Evolutionary conservation across 2,113 vertebrate genomes (phyloP).

Genomic region (Sterna hirundo): DNA sequence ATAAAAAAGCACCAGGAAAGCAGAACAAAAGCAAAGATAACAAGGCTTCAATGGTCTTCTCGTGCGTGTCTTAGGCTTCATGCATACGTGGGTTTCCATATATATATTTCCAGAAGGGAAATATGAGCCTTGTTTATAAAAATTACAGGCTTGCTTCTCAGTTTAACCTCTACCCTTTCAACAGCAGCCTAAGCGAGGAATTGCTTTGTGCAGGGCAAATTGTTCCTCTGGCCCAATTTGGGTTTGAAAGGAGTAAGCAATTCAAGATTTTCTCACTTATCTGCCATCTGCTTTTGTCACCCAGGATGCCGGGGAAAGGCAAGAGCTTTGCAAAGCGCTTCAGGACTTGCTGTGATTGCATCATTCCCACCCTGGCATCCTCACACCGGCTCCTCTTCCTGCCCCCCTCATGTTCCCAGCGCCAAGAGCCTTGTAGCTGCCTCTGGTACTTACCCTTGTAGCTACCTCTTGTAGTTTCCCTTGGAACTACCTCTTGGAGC

Average conservation of each 20-base stretch:
- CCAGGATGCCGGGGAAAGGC: background rate
- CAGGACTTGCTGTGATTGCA: background rate
- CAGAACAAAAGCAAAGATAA: conserved; percentile 20
- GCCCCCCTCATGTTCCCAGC: background rate
- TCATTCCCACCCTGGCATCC: background rate
- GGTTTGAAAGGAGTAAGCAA: background rate
- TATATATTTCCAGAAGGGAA: conserved; percentile 50
- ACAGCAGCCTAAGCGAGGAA: conserved; percentile 23
- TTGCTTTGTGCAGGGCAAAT: conserved; percentile 1
- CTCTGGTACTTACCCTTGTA: background rate
- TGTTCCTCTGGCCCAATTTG: conserved; percentile 13
- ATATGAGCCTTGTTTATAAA: conserved; percentile 62
- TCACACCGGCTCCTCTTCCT: background rate
- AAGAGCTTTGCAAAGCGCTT: background rate
- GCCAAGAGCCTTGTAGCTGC: background rate
- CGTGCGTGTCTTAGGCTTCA: background rate
- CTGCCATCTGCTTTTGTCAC: conserved; percentile 4
- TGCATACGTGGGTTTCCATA: conserved; percentile 20
- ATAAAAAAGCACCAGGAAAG: conserved; percentile 49
- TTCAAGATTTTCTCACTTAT: conserved; percentile 37
- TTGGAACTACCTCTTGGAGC: background rate
- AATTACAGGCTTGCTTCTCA: conserved; percentile 60
- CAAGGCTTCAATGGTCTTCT: background rate
- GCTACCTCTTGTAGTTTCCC: background rate
- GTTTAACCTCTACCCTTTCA: conserved; percentile 45